phyloP scores from a whole-genome alignment of 2,113 vertebrate species.

The Ceyx melanurus region DNA sequence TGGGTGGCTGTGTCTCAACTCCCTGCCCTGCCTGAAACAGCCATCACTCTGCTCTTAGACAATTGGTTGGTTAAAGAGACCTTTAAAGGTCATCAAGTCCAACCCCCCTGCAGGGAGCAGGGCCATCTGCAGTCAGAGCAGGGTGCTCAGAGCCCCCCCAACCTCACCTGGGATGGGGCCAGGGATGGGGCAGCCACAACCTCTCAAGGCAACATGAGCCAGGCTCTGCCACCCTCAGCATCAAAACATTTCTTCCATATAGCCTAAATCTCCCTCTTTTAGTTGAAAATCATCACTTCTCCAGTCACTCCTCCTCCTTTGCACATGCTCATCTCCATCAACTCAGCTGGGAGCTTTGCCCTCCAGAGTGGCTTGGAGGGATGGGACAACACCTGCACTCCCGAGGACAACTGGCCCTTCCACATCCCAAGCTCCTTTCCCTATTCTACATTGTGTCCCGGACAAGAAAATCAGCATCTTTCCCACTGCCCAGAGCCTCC shows the following conservation, averaged over 20 bases:
- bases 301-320: background rate
- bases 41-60: accelerated
- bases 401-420: background rate
- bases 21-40: background rate
- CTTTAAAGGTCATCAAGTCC: background rate
- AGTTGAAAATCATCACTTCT: background rate
- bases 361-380: background rate
- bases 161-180: background rate
- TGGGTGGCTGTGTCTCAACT: accelerated
- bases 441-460: accelerated
- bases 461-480: background rate
- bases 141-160: background rate
- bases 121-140: background rate
- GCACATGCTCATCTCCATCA: accelerated
- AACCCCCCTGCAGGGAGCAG: background rate
- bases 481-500: background rate
- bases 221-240: background rate
- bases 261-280: background rate
- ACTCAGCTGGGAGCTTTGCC: background rate
- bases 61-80: background rate
- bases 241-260: too few species aligned
- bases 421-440: background rate
- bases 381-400: background rate
- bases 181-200: background rate
- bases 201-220: background rate